Conservation (phyloP, 2,888 invertebrate genomes). For the Nomada flava region DNA sequence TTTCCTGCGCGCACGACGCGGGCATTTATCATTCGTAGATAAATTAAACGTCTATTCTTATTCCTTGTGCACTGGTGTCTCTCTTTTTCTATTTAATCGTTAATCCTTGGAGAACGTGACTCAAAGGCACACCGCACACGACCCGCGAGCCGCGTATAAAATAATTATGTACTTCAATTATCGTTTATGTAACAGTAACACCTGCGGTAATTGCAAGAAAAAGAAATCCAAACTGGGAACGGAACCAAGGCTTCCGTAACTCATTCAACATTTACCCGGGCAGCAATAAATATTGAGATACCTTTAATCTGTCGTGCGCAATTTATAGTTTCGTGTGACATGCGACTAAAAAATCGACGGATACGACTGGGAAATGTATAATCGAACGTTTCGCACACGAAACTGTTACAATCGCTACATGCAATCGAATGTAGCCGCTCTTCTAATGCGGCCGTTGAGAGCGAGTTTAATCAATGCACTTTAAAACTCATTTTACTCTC, state of each 20-base stretch:
- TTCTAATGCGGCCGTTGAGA: background rate
- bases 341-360: too few species aligned
- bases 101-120: constrained; percentile 44
- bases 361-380: too few species aligned
- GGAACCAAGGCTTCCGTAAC: too few species aligned
- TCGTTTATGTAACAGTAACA: constrained; percentile 21
- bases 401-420: background rate
- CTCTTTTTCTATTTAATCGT: constrained; percentile 38
- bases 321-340: too few species aligned
- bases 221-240: too few species aligned
- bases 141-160: background rate
- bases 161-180: constrained; percentile 20
- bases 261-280: too few species aligned
- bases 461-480: background rate
- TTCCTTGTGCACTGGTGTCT: constrained; percentile 18
- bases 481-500: background rate
- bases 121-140: constrained; percentile 28
- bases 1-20: background rate
- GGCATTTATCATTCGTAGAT: constrained; percentile 33
- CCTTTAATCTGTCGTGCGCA: too few species aligned
- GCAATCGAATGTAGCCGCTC: background rate
- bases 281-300: too few species aligned
- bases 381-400: too few species aligned
- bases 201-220: background rate
- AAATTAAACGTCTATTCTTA: constrained; percentile 53